Percentiles rank a stretch among this genome's conserved stretches.
Evolutionary conservation across 1,140 invertebrate genomes (phyloP).

Genomic region (Eupeodes corollae): DNA sequence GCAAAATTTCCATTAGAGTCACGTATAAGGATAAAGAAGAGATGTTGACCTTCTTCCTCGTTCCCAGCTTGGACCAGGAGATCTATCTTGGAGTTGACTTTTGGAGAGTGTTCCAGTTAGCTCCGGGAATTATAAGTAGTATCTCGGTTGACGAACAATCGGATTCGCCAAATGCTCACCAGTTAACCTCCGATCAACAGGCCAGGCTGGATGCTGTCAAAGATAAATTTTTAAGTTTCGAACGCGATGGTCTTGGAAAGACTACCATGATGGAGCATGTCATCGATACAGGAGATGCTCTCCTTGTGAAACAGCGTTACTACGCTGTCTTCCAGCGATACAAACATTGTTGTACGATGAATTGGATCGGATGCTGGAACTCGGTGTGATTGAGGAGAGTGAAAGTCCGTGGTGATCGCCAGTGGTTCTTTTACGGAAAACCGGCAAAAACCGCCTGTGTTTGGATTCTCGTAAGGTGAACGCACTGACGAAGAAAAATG

Average conservation of each 20-base stretch:
- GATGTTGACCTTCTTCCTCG: too few relatives aligned
- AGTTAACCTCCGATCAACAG: too few relatives aligned
- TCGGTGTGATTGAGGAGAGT: slow-evolving; percentile 8
- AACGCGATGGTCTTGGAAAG: slow-evolving; percentile 1
- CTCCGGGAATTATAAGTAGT: too few relatives aligned
- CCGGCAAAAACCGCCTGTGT: slow-evolving; percentile 15
- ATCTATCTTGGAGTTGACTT: too few relatives aligned
- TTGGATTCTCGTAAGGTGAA: slow-evolving; percentile 21
- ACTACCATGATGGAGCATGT: slow-evolving; percentile 13
- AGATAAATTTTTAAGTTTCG: too few relatives aligned
- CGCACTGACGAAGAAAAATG: not conserved
- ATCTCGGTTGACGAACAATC: too few relatives aligned
- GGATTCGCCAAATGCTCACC: too few relatives aligned
- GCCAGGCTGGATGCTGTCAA: too few relatives aligned
- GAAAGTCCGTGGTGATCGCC: not conserved
- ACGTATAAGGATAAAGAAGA: too few relatives aligned
- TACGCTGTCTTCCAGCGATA: slow-evolving; percentile 14
- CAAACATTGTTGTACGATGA: not conserved
- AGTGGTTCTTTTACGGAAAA: slow-evolving; percentile 13
- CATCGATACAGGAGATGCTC: slow-evolving; percentile 16
- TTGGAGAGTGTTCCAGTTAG: too few relatives aligned
- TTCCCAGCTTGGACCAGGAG: too few relatives aligned
- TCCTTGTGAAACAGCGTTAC: slow-evolving; percentile 18
- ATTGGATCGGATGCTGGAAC: slow-evolving; percentile 2
- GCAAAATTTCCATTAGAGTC: too few relatives aligned